Evolutionary conservation across 2,888 invertebrate genomes (phyloP).

Genomic region (Ligdia adustata): DNA sequence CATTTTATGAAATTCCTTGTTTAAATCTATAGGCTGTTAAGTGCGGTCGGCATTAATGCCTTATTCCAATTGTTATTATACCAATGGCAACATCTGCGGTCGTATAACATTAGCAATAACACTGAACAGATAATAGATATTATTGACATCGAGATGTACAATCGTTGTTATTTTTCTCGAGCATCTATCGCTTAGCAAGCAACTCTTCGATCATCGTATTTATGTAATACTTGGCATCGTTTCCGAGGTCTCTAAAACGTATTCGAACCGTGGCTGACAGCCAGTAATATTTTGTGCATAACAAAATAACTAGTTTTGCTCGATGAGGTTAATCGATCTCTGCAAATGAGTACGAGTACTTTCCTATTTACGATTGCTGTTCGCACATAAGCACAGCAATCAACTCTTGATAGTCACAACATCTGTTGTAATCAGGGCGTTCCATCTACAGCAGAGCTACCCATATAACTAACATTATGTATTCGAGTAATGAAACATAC

Average conservation of each 20-base stretch:
- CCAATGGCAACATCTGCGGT: constrained; percentile 3
- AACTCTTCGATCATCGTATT: constrained; percentile 58
- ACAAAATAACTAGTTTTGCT: constrained; percentile 40
- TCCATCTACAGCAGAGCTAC: too few species aligned
- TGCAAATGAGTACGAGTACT: neutral
- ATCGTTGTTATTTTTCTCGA: constrained; percentile 44
- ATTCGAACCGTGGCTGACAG: constrained; percentile 62
- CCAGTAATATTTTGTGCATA: constrained; percentile 65
- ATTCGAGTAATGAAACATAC: constrained; percentile 37
- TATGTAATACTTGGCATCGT: constrained; percentile 72
- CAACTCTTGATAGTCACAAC: constrained; percentile 31
- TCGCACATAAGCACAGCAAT: constrained; percentile 24
- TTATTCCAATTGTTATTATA: constrained; percentile 20
- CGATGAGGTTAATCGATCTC: constrained; percentile 48
- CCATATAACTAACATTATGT: constrained; percentile 31
- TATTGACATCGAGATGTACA: neutral
- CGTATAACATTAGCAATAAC: constrained; percentile 13
- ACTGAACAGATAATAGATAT: constrained; percentile 2
- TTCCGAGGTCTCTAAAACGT: constrained; percentile 54
- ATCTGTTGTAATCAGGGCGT: constrained; percentile 42
- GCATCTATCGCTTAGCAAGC: constrained; percentile 58
- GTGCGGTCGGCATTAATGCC: constrained; percentile 19
- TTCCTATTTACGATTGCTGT: constrained; percentile 15
- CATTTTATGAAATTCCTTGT: constrained; percentile 24
- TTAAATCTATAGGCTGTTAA: constrained; percentile 21